phyloP scores from a whole-genome alignment of 2,113 vertebrate species.

The Syngnathus typhle region DNA sequence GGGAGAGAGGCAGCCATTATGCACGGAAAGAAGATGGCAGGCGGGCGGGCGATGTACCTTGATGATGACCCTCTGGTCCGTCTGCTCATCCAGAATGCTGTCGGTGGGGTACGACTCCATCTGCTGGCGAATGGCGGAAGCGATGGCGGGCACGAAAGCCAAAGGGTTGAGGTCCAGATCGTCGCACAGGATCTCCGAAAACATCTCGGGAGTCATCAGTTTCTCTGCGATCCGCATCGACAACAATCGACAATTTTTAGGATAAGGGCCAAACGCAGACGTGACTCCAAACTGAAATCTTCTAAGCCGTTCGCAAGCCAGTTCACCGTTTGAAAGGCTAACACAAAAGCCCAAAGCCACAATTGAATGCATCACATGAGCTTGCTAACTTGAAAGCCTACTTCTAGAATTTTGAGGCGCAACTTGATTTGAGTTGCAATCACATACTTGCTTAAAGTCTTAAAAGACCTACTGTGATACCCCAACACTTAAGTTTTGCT shows the following conservation, averaged over 20 bases:
- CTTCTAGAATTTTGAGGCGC: not conserved
- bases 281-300: too few relatives aligned
- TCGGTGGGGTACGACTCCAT: conserved; percentile 96
- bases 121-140: conserved; percentile 95
- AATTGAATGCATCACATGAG: too few relatives aligned
- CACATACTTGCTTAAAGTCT: too few relatives aligned
- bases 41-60: conserved; percentile 71
- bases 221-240: conserved; percentile 76
- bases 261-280: too few relatives aligned
- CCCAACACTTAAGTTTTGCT: too few relatives aligned
- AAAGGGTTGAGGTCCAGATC: conserved; percentile 95
- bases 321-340: too few relatives aligned
- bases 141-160: conserved; percentile 94
- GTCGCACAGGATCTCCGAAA: conserved; percentile 95
- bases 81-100: conserved; percentile 94
- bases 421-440: too few relatives aligned
- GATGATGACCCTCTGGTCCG: conserved; percentile 96
- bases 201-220: conserved; percentile 99
- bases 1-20: not conserved
- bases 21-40: not conserved
- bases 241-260: not conserved
- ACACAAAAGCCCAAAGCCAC: too few relatives aligned
- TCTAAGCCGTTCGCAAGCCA: too few relatives aligned
- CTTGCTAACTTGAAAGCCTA: too few relatives aligned
- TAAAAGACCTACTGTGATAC: too few relatives aligned